phyloP scores from a whole-genome alignment of 2,113 vertebrate species.

The Alethe castanea region DNA sequence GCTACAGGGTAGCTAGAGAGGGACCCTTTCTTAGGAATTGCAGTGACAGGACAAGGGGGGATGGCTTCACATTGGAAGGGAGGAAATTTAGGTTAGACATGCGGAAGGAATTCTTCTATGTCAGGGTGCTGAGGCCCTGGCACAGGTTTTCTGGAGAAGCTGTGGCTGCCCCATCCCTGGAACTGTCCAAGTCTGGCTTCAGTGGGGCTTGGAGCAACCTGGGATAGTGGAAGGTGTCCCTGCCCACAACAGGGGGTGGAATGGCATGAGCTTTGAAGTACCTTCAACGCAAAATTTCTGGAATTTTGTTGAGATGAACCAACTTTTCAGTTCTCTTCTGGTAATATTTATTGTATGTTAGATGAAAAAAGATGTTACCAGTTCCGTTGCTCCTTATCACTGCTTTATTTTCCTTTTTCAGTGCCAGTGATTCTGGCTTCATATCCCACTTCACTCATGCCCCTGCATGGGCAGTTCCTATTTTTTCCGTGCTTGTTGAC shows the following conservation, averaged over 20 bases:
- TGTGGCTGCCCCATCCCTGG: background rate
- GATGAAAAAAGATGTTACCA: background rate
- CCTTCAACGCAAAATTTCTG: background rate
- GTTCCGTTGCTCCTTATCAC: background rate
- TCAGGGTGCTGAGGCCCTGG: background rate
- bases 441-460: background rate
- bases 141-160: background rate
- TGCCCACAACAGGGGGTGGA: background rate
- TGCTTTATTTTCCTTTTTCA: background rate
- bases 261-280: background rate
- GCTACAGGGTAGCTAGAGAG: background rate
- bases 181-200: background rate
- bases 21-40: background rate
- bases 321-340: background rate
- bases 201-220: background rate
- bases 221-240: background rate
- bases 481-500: background rate
- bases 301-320: background rate
- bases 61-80: background rate
- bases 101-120: background rate
- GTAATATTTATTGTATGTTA: background rate
- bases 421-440: background rate
- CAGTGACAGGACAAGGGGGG: background rate
- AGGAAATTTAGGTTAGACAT: background rate
- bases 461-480: background rate